phyloP scores from a whole-genome alignment of 2,113 vertebrate genomes.

The Coturnix japonica region DNA sequence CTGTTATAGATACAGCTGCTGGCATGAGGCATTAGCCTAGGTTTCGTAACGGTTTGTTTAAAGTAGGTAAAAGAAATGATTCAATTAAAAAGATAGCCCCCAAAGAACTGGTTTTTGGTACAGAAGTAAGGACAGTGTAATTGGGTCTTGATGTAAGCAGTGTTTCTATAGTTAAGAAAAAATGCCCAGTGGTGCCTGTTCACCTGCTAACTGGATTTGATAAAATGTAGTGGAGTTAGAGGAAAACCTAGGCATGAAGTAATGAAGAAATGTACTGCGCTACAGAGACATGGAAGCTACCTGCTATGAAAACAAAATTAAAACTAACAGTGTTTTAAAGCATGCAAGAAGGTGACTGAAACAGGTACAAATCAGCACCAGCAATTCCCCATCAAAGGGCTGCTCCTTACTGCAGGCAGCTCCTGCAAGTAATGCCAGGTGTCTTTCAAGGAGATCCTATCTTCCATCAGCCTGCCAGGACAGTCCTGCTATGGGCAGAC shows the following conservation, averaged over 20 bases:
- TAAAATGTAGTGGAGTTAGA: not conserved
- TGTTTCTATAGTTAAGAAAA: not conserved
- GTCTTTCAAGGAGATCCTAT: not conserved
- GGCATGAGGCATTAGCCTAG: not conserved
- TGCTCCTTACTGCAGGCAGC: not conserved
- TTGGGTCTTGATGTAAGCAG: conserved; percentile 28
- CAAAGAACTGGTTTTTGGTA: conserved; percentile 17
- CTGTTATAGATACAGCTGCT: not conserved
- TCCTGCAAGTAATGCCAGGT: not conserved
- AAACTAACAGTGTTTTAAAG: not conserved
- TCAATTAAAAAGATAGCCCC: conserved; percentile 31
- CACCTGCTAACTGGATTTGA: not conserved
- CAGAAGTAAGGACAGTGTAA: not conserved
- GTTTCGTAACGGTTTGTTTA: conserved; percentile 22
- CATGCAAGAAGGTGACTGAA: not conserved
- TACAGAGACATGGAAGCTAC: not conserved
- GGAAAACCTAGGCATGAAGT: not conserved
- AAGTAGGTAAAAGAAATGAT: conserved; percentile 54
- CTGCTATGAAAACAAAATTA: not conserved
- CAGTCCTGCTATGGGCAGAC: not conserved
- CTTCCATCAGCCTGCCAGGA: not conserved
- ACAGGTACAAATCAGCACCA: not conserved
- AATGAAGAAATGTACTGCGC: not conserved
- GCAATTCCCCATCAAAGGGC: not conserved
- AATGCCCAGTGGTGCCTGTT: not conserved